Conservation (phyloP, 2,113 vertebrate genomes). For the Callospermophilus lateralis region DNA sequence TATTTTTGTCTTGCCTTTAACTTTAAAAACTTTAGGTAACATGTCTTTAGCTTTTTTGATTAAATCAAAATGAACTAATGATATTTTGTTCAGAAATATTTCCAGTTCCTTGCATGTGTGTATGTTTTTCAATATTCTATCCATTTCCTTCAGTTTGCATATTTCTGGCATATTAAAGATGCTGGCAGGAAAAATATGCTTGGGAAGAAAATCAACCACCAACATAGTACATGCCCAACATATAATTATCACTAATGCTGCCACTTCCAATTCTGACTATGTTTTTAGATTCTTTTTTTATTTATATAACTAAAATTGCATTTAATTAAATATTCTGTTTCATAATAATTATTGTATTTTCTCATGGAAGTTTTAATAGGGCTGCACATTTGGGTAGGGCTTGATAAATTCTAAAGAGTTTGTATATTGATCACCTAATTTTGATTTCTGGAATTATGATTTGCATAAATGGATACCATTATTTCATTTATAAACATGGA, state of each 20-base stretch:
- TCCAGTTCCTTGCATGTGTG: not conserved
- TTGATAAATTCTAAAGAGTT: conserved; percentile 1
- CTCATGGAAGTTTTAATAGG: not conserved
- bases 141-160: not conserved
- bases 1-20: conserved; percentile 22
- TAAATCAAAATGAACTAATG: conserved; percentile 10
- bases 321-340: not conserved
- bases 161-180: not conserved
- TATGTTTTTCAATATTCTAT: not conserved
- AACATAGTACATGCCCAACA: not conserved
- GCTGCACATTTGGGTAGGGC: not conserved
- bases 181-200: not conserved
- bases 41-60: not conserved
- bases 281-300: not conserved
- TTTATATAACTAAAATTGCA: not conserved
- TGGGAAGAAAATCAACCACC: not conserved
- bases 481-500: conserved; percentile 39
- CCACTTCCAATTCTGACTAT: not conserved
- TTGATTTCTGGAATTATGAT: conserved; percentile 21
- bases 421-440: not conserved
- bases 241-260: not conserved
- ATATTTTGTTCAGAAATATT: not conserved
- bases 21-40: not conserved
- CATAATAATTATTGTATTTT: not conserved
- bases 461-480: not conserved